These are phyloP conservation scores for Melanotaenia parkinsoni DNA, from an alignment of 2,797 vertebrate genomes.

Conservation along the genomic window DNA sequence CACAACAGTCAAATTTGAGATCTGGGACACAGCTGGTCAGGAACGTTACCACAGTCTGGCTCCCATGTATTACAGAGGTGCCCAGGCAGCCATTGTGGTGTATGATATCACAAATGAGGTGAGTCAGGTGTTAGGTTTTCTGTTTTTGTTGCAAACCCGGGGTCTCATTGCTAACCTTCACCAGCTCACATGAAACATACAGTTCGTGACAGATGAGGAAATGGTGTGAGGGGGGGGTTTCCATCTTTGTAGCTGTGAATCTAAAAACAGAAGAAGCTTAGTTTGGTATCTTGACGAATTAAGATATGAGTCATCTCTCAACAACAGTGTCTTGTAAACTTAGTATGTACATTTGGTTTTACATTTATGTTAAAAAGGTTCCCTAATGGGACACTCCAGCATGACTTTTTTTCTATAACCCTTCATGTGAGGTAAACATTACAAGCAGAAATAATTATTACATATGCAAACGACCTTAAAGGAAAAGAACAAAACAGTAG, in stretches of 20 bases:
- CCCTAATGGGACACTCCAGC: not conserved
- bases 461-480: not conserved
- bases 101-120: conserved; percentile 99
- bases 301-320: conserved; percentile 20
- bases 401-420: not conserved
- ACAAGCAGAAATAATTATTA: not conserved
- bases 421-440: not conserved
- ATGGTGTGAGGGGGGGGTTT: not conserved
- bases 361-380: not conserved
- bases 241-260: not conserved
- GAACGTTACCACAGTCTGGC: conserved; percentile 99
- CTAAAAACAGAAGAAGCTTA: conserved; percentile 17
- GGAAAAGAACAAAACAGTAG: not conserved
- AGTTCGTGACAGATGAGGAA: conserved; percentile 1
- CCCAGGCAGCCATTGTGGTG: conserved; percentile 98
- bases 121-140: conserved; percentile 59
- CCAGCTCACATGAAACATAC: not conserved
- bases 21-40: conserved; percentile 99
- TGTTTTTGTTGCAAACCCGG: not conserved
- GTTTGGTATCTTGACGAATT: conserved; percentile 17
- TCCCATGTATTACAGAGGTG: conserved; percentile 99
- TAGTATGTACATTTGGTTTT: not conserved
- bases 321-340: conserved; percentile 3
- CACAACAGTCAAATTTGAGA: conserved; percentile 99
- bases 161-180: not conserved